These are phyloP conservation scores for Hycleus cichorii DNA, from an alignment of 1,140 invertebrate genomes.

Conservation along the genomic window DNA sequence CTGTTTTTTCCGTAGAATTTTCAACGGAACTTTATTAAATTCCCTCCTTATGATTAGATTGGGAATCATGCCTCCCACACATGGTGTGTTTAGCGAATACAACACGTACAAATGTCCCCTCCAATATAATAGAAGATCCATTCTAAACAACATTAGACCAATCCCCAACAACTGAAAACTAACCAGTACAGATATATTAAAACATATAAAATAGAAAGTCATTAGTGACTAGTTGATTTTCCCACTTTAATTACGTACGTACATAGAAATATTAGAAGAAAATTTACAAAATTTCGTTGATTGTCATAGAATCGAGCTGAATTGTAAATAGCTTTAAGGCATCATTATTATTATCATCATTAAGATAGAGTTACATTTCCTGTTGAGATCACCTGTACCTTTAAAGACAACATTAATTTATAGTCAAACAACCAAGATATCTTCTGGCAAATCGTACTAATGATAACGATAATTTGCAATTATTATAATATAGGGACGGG, in stretches of 20 bases:
- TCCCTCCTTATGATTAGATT: too few species aligned
- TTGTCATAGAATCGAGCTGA: too few species aligned
- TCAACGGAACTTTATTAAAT: too few species aligned
- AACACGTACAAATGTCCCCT: conserved; percentile 1
- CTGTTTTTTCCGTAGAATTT: too few species aligned
- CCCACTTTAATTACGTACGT: too few species aligned
- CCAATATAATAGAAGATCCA: background rate
- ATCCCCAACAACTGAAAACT: background rate
- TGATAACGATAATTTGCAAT: too few species aligned
- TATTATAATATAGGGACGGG: too few species aligned
- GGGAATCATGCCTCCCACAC: conserved; percentile 5
- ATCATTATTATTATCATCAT: conserved; percentile 2
- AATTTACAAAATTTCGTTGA: too few species aligned
- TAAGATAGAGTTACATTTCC: conserved; percentile 2
- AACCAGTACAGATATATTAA: background rate
- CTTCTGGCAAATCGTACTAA: too few species aligned
- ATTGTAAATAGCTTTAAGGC: background rate
- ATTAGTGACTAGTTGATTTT: background rate
- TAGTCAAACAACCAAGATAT: background rate
- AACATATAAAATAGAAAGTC: background rate
- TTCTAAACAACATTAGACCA: background rate
- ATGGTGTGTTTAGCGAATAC: background rate
- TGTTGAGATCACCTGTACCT: background rate
- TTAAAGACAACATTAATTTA: background rate
- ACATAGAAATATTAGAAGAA: too few species aligned